Base-by-base conservation (phyloP, 2,888 invertebrate genomes). In the Yponomeuta plumbellus region DNA sequence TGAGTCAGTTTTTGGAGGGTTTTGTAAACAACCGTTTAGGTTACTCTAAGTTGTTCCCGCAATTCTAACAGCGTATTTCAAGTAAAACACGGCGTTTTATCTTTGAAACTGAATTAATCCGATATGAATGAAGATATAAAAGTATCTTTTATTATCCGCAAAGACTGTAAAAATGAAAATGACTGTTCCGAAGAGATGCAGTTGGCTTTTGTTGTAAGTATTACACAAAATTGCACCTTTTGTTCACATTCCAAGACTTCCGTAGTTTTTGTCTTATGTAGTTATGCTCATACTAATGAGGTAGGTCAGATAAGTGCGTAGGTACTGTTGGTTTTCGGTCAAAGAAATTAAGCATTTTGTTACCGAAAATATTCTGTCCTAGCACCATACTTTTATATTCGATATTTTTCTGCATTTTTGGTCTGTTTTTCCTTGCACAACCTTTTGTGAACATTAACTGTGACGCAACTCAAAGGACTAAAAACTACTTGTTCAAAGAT, bases 161-260 rank as follows among this genome's bases (percentile, higher is more conserved):
- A 79, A 44, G 80, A 88, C 68, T 91, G 83, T 73, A 73, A 79
- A 21, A 81, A 80, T 72, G 91, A 93, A 78, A 78, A 89, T 80
- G 92, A 93, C 64, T 93, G 93, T 71, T 84, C 90, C 0, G 92
- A 93, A 69, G 91, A 93, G 68, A 94, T 94, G 94, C 90, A 90
- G 78, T 83, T 92, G 69, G 93, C 94, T 4, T 94, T 87, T 76
- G 85, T 92, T 71, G 94, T 94, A 83, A 85, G 88, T 81, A n/a
- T n/a, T n/a, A 26, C 11, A 13, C 3, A 22, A 40, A 64, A n/a
- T 20, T 62, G 4, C 62, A n/a, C 1, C 39, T 52, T 52, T 52
- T 52, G 11, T 44, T 2, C 44, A 52, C 44, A 52, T 52, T 13
- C 44, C 1, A 17, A 17, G 44, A 52, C 44, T 52, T 17, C 17